Evolutionary conservation across 2,797 vertebrate genomes (phyloP), one percentile per base, ranked within the genome.

Genomic region (Rachycentron canadum): DNA sequence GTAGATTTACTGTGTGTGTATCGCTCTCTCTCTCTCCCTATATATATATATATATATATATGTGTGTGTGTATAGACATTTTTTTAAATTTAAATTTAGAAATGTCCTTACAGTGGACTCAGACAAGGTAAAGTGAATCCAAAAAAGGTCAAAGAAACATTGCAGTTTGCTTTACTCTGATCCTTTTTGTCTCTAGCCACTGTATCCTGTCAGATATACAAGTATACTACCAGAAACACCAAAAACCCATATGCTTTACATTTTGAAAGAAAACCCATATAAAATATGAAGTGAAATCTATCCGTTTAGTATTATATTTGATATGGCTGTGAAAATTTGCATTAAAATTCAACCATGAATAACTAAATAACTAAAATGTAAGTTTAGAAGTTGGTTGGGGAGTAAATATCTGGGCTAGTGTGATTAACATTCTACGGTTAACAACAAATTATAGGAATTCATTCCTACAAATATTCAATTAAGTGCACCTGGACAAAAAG

Each of bases 131-230:
- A 36, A 3, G 1, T 59, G 69, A 60, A 73, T n/a, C n/a, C n/a
- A n/a, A n/a, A n/a, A n/a, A n/a, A n/a, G n/a, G 25, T 64, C 25
- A 49, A 41, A 25, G 11, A 77, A 47, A 70, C 40, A 58, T 59
- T 28, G 25, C 25, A 58, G 45, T 77, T 25, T 32, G 52, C 34
- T 9, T 50, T 23, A 72, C 52, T 40, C 11, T 43, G 38, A 53
- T 28, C 17, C 9, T 62, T 41, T 40, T 30, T 36, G 16, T 63
- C 23, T 62, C 17, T 30, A 28, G 41, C 28, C 28, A 11, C 14
- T 32, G 7, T 34, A 14, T 34, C 12, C 2, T 50, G 38, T 56
- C 38, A 50, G n/a, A 49, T 49, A 11, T 49, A 23, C n/a, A 12
- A 23, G 47, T n/a, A 4, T 23, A 23, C 21, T 11, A 23, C 26